Conservation (phyloP, 2,113 vertebrate species). For the Tonatia bakeri region DNA sequence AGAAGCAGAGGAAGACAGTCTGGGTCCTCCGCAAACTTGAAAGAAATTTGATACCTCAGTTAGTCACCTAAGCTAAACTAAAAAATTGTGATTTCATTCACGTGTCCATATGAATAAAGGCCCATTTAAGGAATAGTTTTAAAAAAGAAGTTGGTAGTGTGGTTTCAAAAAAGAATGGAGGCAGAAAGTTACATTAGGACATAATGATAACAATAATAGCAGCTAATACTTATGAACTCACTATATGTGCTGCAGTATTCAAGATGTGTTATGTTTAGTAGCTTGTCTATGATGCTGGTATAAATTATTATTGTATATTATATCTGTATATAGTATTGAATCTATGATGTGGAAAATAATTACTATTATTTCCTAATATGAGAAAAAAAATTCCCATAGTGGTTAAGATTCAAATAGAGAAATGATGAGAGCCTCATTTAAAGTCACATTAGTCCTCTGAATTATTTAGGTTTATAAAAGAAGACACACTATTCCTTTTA, state of each 20-base stretch:
- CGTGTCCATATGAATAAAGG: neutral
- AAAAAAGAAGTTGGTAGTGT: neutral
- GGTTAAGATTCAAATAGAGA: neutral
- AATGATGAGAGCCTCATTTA: neutral
- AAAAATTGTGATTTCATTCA: neutral
- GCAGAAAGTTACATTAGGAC: neutral
- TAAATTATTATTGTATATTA: neutral
- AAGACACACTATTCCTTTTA: neutral
- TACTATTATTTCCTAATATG: neutral
- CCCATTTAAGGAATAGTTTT: neutral
- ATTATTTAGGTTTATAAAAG: constrained; percentile 9
- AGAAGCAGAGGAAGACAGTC: neutral
- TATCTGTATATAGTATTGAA: neutral
- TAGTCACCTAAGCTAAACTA: neutral
- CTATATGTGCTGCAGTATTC: neutral
- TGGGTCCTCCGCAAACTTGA: neutral
- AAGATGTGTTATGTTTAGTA: neutral
- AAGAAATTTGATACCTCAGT: neutral
- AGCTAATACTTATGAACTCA: neutral
- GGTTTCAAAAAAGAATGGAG: neutral
- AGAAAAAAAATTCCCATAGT: neutral
- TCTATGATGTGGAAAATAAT: neutral
- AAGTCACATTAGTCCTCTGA: neutral
- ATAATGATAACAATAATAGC: neutral
- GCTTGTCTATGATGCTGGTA: too few relatives aligned